Evolutionary conservation across 2,113 vertebrate species (phyloP).

Genomic region (Callopanchax toddi): DNA sequence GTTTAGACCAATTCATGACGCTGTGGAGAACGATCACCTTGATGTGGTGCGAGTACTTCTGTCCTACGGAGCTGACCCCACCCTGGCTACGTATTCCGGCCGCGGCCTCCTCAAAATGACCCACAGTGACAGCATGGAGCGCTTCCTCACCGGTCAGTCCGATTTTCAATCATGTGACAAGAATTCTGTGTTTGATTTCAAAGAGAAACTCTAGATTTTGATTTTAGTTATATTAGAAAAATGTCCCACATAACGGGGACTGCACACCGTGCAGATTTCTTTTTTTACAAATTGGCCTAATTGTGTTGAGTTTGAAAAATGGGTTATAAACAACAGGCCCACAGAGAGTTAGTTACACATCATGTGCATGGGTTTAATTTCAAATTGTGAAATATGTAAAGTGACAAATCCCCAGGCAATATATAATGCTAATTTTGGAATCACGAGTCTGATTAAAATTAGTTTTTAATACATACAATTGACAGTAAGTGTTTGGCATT

Average conservation of each 20-base stretch:
- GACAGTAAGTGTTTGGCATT: neutral
- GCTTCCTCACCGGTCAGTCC: conserved; percentile 86
- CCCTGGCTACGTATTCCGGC: conserved; percentile 92
- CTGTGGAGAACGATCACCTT: conserved; percentile 93
- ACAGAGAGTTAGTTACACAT: neutral
- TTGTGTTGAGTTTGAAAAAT: neutral
- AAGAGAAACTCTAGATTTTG: neutral
- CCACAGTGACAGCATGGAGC: conserved; percentile 93
- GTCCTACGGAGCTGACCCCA: conserved; percentile 94
- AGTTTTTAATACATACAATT: neutral
- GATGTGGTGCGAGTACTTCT: conserved; percentile 91
- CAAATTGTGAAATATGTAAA: neutral
- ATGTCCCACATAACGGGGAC: neutral
- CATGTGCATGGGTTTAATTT: neutral
- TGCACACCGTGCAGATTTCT: neutral
- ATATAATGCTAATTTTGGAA: neutral
- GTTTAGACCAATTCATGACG: conserved; percentile 90
- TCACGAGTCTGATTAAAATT: neutral
- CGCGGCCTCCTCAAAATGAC: conserved; percentile 95
- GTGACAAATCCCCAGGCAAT: neutral
- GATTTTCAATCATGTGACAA: neutral
- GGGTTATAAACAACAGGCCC: neutral
- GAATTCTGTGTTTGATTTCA: neutral
- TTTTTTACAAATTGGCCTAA: conserved; percentile 4
- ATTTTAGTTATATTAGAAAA: neutral